These are phyloP conservation scores for Omphaloscelis lunosa DNA, from an alignment of 2,888 invertebrate genomes.

Conservation along the genomic window DNA sequence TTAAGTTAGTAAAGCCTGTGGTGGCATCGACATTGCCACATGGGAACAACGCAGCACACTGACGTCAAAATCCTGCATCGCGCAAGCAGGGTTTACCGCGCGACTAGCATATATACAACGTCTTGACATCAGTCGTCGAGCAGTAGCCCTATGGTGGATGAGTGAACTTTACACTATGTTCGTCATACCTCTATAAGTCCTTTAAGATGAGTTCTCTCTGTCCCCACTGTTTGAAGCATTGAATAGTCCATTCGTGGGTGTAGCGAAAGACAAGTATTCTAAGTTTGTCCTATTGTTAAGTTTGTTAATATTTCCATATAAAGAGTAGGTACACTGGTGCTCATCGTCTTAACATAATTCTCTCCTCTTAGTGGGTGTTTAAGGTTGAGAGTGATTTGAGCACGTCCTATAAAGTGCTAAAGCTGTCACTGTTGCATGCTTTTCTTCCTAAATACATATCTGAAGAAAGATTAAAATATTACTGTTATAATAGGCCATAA, in stretches of 20 bases:
- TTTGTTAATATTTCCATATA: constrained; percentile 1
- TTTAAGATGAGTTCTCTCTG: not conserved
- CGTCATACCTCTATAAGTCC: too few relatives aligned
- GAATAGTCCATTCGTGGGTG: not conserved
- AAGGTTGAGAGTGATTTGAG: not conserved
- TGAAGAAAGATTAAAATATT: not conserved
- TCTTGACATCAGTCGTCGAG: too few relatives aligned
- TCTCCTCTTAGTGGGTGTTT: not conserved
- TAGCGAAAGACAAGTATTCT: not conserved
- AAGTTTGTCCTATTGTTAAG: not conserved
- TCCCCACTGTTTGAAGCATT: not conserved
- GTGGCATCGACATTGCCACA: too few relatives aligned
- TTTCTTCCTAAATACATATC: not conserved
- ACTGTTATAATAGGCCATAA: too few relatives aligned
- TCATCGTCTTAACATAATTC: not conserved
- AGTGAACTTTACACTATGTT: too few relatives aligned
- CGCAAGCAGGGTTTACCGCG: too few relatives aligned
- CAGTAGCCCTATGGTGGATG: too few relatives aligned
- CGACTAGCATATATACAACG: too few relatives aligned
- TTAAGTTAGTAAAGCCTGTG: too few relatives aligned
- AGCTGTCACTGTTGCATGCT: not conserved
- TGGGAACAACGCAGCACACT: too few relatives aligned
- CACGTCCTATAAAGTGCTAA: not conserved
- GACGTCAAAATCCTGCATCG: too few relatives aligned
- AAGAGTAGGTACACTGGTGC: not conserved